These are phyloP conservation scores for Cerceris ruficornis DNA, from an alignment of 2,888 invertebrate genomes.

Conservation along the genomic window DNA sequence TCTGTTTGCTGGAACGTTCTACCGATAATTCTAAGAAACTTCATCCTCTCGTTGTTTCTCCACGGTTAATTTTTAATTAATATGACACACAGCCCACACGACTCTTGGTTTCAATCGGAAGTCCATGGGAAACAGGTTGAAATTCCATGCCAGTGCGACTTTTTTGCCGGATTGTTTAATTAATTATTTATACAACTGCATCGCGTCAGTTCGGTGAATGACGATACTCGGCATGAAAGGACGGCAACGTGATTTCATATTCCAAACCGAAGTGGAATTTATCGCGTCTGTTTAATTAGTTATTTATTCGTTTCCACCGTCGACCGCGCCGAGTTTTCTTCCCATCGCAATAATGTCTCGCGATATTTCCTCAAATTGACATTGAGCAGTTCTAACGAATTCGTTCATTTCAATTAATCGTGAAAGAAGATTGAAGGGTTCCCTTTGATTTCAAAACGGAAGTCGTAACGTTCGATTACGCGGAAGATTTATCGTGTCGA, in stretches of 20 bases:
- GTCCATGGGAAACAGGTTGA: constrained; percentile 1
- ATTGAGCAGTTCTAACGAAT: too few relatives aligned
- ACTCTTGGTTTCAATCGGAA: neutral
- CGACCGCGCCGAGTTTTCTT: neutral
- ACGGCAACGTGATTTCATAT: constrained; percentile 14
- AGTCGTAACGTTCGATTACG: too few relatives aligned
- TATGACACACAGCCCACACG: neutral
- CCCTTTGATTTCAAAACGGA: too few relatives aligned
- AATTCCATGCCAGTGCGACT: constrained; percentile 19
- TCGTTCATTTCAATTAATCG: too few relatives aligned
- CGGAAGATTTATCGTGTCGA: too few relatives aligned
- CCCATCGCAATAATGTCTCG: neutral
- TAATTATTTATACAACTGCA: constrained; percentile 41
- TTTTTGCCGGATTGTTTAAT: constrained; percentile 44
- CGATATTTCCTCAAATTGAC: too few relatives aligned
- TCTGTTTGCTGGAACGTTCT: too few relatives aligned
- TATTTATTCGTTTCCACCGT: constrained; percentile 17
- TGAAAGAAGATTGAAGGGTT: too few relatives aligned
- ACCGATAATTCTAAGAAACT: too few relatives aligned
- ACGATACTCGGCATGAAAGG: constrained; percentile 5
- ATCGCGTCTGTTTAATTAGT: constrained; percentile 47
- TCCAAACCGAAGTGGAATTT: constrained; percentile 33
- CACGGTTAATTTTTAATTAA: neutral
- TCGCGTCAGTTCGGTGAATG: constrained; percentile 21
- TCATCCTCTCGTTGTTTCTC: too few relatives aligned